Base-by-base conservation (phyloP, 2,113 vertebrate species). In the Corythaeola cristata region DNA sequence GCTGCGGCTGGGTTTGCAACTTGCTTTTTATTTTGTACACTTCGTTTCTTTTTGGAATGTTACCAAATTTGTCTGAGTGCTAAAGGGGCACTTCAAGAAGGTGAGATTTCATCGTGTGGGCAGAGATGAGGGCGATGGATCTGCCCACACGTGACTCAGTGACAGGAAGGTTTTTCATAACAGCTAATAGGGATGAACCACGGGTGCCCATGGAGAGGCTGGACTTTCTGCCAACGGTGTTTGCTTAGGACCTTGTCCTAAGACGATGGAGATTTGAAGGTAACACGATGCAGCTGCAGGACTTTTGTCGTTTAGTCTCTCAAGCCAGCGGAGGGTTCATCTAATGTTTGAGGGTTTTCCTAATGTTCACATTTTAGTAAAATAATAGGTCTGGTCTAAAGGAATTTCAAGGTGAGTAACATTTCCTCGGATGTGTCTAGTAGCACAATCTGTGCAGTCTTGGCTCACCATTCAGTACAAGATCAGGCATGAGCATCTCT, bases 161-260 rank as follows among this genome's bases (percentile, higher is more conserved):
- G 37, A 37, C 5, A 26, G 77, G 23, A 52, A 12, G 12, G 30
- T 6, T 47, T 78, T 23, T 23, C 6, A 3, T 30, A 49, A 8
- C 6, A 55, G 26, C 23, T 59, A 12, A 15, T 3, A 23, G 44
- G 37, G 19, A 41, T 4, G 12, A 44, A 27, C 11, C 9, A 5
- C 0, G 0, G 30, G 15, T 55, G 37, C 22, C 35, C 55, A 12
- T 2, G 11, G 50, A 21, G 33, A 0, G 4, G 53, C 15, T 2
- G 8, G 77, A 28, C 9, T 23, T 83, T 50, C 49, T 81, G 32
- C 58, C 5, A 7, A 3, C 33, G 15, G 32, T 0, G 0, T 28
- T 82, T 72, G 28, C 35, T 7, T 4, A 88, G 74, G 19, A 33
- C 32, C 33, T 33, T 2, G 9, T 44, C 63, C 73, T 67, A 33